A percentile compares a stretch with the other conserved stretches of the same genome.
These are phyloP conservation scores for Muscidifurax raptorellus DNA, from an alignment of 1,140 invertebrate species.

Conservation along the genomic window DNA sequence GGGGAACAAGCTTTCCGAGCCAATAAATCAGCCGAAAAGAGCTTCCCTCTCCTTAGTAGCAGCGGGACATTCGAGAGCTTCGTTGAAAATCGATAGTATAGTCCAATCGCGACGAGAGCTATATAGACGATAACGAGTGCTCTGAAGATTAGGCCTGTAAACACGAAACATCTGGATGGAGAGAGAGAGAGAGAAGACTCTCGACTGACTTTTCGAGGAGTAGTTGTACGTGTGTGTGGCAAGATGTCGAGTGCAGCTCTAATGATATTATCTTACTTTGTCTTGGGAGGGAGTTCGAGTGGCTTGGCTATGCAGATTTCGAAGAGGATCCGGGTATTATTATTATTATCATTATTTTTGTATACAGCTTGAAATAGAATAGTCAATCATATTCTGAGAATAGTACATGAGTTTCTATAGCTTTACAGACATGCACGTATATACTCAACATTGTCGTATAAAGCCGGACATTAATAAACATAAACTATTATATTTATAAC, in stretches of 20 bases:
- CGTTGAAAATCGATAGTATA: slow-evolving; percentile 13
- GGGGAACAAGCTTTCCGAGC: background rate
- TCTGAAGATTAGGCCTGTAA: slow-evolving; percentile 24
- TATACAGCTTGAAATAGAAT: no score
- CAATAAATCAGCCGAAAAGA: background rate
- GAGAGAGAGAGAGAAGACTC: background rate
- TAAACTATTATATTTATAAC: no score
- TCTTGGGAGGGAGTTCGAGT: background rate
- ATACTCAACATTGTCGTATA: no score
- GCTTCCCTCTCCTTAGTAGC: background rate
- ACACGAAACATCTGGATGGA: background rate
- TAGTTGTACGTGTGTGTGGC: background rate
- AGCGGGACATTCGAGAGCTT: slow-evolving; percentile 1
- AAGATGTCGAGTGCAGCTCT: background rate
- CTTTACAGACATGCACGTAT: no score
- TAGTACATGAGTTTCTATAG: no score
- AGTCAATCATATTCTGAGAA: no score
- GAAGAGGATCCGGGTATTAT: no score
- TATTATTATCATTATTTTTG: no score
- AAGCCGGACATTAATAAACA: no score
- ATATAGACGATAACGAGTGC: slow-evolving; percentile 1
- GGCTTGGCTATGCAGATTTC: background rate
- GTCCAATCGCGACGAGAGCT: slow-evolving; percentile 6
- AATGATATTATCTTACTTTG: background rate
- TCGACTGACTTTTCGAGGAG: background rate